Evolutionary conservation across 2,888 invertebrate genomes (phyloP).

Genomic region (Thymelicus lineola): DNA sequence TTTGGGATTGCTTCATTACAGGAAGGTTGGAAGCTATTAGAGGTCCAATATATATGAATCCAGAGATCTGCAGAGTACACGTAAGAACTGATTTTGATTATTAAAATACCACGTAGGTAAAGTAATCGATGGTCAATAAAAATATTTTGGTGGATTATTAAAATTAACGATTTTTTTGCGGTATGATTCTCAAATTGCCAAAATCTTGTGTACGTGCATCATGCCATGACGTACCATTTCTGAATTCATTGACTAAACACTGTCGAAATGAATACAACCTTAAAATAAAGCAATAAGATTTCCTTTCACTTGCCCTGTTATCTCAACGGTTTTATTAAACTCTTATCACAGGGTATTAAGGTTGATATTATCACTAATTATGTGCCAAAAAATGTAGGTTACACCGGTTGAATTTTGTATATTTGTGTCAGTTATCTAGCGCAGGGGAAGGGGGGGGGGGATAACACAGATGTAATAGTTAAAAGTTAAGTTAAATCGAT

Average conservation of each 20-base stretch:
- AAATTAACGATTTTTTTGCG: not conserved
- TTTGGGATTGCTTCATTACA: too few relatives aligned
- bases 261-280: conserved; percentile 55
- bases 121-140: too few relatives aligned
- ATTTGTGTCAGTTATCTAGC: conserved; percentile 75
- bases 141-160: not conserved
- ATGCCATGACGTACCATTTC: conserved; percentile 65
- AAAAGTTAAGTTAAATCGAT: conserved; percentile 39
- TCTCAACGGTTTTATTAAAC: conserved; percentile 36
- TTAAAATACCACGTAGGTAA: too few relatives aligned
- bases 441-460: conserved; percentile 51
- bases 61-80: too few relatives aligned
- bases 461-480: conserved; percentile 46
- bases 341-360: conserved; percentile 46
- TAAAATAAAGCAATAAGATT: conserved; percentile 45
- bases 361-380: conserved; percentile 48
- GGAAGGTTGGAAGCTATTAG: too few relatives aligned
- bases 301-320: conserved; percentile 47
- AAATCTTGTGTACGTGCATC: conserved; percentile 51
- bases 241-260: conserved; percentile 63
- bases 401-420: conserved; percentile 73
- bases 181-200: conserved; percentile 4
- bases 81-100: too few relatives aligned
- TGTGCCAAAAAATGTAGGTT: conserved; percentile 70
- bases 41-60: too few relatives aligned